Conservation (phyloP, 2,797 vertebrate genomes). For the Moxostoma hubbsi region DNA sequence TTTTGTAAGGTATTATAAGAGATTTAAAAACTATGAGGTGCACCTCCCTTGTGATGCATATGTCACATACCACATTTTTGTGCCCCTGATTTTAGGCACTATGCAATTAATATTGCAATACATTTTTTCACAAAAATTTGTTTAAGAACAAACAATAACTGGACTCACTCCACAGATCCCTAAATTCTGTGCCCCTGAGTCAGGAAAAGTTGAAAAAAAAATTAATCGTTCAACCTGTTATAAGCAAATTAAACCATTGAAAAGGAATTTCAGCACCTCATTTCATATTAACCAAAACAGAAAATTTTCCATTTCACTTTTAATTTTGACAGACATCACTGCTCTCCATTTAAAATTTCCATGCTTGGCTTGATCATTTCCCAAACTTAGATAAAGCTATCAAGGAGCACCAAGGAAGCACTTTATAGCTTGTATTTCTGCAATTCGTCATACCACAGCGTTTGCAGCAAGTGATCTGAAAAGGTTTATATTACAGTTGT, state of each 20-base stretch:
- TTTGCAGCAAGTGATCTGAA: slow-evolving; percentile 60
- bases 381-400: slow-evolving; percentile 72
- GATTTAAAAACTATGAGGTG: too few species aligned
- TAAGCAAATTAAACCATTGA: background rate
- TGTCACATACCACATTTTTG: too few species aligned
- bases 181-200: too few species aligned
- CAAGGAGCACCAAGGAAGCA: slow-evolving; percentile 66
- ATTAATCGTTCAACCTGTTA: background rate
- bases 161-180: too few species aligned
- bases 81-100: too few species aligned
- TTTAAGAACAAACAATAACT: too few species aligned
- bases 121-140: too few species aligned
- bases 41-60: too few species aligned
- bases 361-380: slow-evolving; percentile 65
- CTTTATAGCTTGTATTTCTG: slow-evolving; percentile 67
- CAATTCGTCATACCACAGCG: slow-evolving; percentile 70
- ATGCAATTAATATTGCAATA: too few species aligned
- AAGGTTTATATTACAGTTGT: slow-evolving; percentile 70
- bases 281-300: slow-evolving; percentile 5
- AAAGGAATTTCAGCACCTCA: background rate
- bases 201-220: background rate
- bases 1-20: too few species aligned
- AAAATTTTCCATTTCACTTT: slow-evolving; percentile 28
- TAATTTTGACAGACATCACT: slow-evolving; percentile 53
- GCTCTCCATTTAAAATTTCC: slow-evolving; percentile 55